Conservation (phyloP, 2,797 vertebrate genomes). For the Catharus ustulatus region DNA sequence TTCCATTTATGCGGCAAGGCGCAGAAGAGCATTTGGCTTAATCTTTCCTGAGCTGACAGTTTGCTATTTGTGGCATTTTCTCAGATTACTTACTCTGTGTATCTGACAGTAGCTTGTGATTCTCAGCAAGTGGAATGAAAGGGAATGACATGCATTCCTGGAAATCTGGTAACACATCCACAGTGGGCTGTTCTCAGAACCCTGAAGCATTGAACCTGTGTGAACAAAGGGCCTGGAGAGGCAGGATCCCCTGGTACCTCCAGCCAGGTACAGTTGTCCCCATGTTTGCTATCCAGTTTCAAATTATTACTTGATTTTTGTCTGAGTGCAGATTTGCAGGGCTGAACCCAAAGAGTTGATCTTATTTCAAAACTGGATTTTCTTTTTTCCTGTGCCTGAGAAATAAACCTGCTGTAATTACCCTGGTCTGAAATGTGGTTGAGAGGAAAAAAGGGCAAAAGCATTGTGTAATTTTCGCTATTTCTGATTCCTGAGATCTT, state of each 20-base stretch:
- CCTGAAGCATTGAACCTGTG: not conserved
- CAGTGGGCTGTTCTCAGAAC: conserved; percentile 8
- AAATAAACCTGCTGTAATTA: not conserved
- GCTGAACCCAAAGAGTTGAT: not conserved
- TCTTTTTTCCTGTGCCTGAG: not conserved
- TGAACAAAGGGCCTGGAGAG: not conserved
- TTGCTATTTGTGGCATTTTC: conserved; percentile 63
- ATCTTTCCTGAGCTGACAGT: conserved; percentile 52
- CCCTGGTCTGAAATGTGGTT: not conserved
- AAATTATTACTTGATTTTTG: conserved; percentile 7
- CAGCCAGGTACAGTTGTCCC: not conserved
- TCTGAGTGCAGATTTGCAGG: not conserved
- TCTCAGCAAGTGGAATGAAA: conserved; percentile 45
- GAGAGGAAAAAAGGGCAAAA: not conserved
- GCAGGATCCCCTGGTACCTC: not conserved
- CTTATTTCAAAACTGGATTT: conserved; percentile 4
- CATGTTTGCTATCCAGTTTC: not conserved
- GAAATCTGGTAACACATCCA: conserved; percentile 4
- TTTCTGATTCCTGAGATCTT: conserved; percentile 5
- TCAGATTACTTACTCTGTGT: conserved; percentile 9
- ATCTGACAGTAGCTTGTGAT: conserved; percentile 53
- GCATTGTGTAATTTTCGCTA: not conserved
- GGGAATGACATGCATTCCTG: not conserved
- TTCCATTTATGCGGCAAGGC: not conserved
- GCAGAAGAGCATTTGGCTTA: conserved; percentile 52